Evolutionary conservation across 1,140 invertebrate species (phyloP), one percentile per base, ranked within the genome.

Genomic region (Drosophila oshimai): DNA sequence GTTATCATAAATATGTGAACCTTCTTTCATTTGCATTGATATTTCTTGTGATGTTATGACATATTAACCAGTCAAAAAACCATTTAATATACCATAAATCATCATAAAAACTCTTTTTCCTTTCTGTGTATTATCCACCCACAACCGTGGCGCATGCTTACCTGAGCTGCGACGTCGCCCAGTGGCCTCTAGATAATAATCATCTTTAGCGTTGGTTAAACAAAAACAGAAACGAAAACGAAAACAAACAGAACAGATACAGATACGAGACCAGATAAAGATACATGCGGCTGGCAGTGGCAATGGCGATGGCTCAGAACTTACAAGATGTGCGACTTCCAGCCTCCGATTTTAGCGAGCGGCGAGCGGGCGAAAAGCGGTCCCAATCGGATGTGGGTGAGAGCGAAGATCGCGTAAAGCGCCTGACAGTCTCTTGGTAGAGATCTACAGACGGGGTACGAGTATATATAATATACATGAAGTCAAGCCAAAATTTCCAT

Each of bases 181-280:
- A 65, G 90, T 91, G 75, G 90, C 90, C 74, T 91, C 90, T 44
- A 90, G 67, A 89, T 90, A 91, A 70, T 89, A 79, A 90, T 90
- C 88, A 69, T 88, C 90, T 88, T 72, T 83, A 20, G 54, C 44
- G 44, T 74, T 74, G 50, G 26, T 53, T 53, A 50, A 79, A 77
- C 28, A 50, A 58, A 34, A 84, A 69, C 60, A 58, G 31, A 49
- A 51, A 80, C 57, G 68, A 58, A 47, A 70, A 51, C 34, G 80
- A 62, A 54, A 36, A 67, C 33, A 65, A 60, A 62, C 31, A 60
- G 18, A 58, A 47, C 69, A 80, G 39, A 68, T 70, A 71, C 53
- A 81, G 45, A 53, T 67, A 67, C 55, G 55, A 60, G 41, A 55
- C 4, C 24, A 64, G 24, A 24, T 31, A 49, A 65, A 49, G 26